Conservation (phyloP, 2,113 vertebrate species). For the Pseudorhombus dupliciocellatus region DNA sequence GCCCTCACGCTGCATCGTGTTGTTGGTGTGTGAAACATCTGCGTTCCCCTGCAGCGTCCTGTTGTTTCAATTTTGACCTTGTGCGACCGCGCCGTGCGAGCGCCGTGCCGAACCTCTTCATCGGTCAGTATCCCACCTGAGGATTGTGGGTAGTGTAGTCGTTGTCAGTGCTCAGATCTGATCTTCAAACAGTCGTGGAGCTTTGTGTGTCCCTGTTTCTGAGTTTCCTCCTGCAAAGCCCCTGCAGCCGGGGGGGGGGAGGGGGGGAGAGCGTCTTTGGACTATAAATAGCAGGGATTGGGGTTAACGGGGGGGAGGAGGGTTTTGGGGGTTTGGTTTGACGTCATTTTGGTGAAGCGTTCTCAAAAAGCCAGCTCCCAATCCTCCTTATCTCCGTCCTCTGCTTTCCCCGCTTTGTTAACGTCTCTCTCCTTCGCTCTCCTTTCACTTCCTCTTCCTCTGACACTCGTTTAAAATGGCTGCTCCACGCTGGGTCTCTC, state of each 20-base stretch:
- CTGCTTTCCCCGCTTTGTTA: neutral
- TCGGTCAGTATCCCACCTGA: too few relatives aligned
- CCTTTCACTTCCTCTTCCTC: neutral
- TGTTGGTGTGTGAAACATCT: too few relatives aligned
- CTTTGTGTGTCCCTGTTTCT: neutral
- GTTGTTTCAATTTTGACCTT: too few relatives aligned
- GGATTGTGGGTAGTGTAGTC: too few relatives aligned
- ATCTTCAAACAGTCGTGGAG: neutral
- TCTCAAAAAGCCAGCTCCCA: neutral
- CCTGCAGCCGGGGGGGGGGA: conserved; percentile 24
- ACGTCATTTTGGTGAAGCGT: conserved; percentile 51
- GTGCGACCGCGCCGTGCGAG: too few relatives aligned
- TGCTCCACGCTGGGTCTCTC: neutral
- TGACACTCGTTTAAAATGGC: conserved; percentile 7
- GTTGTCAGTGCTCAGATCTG: too few relatives aligned
- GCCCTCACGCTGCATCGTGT: too few relatives aligned
- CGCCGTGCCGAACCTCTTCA: too few relatives aligned
- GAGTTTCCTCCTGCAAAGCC: conserved; percentile 25
- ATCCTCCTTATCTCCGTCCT: neutral
- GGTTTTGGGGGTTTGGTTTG: conserved; percentile 52
- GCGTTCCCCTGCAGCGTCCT: too few relatives aligned
- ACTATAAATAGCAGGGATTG: conserved; percentile 70
- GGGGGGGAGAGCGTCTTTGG: conserved; percentile 23
- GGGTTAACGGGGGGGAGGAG: conserved; percentile 50
- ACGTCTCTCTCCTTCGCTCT: neutral